Evolutionary conservation across 2,888 invertebrate species (phyloP).

Genomic region (Sclerodermus sp.): DNA sequence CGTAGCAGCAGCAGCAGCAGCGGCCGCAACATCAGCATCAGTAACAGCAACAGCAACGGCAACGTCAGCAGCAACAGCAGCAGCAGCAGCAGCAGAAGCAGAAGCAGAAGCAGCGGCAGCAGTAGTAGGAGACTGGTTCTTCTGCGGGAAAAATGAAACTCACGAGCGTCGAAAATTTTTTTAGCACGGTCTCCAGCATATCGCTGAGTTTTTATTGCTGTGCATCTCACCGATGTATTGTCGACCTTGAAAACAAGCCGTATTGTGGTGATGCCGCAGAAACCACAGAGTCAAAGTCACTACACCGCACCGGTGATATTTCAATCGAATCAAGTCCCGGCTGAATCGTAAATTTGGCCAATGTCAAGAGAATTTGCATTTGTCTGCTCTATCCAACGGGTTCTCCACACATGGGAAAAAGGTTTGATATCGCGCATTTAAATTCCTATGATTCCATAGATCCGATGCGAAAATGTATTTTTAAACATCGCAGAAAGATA

Average conservation of each 20-base stretch:
- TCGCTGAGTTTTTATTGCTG: neutral
- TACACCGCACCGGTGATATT: neutral
- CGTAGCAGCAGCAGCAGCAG: constrained; percentile 5
- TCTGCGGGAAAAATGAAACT: constrained; percentile 26
- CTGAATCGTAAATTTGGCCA: neutral
- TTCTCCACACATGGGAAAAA: no score
- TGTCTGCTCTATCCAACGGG: no score
- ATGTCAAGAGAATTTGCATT: neutral
- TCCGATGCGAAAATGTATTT: no score
- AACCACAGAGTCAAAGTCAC: neutral
- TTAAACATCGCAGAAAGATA: no score
- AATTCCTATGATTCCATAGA: no score
- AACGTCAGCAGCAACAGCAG: constrained; percentile 7
- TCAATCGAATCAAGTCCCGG: constrained; percentile 2
- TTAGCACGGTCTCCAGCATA: constrained; percentile 1
- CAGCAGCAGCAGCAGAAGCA: neutral
- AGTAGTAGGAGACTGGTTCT: constrained; percentile 22
- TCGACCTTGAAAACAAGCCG: constrained; percentile 30
- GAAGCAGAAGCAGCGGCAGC: neutral
- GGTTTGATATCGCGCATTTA: no score
- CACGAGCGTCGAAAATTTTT: constrained; percentile 24
- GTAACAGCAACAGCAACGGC: constrained; percentile 4
- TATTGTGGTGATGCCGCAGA: constrained; percentile 13
- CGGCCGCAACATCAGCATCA: no score
- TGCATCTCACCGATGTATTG: constrained; percentile 8